phyloP scores from a whole-genome alignment of 2,888 invertebrate genomes.

The Eupeodes luniger region DNA sequence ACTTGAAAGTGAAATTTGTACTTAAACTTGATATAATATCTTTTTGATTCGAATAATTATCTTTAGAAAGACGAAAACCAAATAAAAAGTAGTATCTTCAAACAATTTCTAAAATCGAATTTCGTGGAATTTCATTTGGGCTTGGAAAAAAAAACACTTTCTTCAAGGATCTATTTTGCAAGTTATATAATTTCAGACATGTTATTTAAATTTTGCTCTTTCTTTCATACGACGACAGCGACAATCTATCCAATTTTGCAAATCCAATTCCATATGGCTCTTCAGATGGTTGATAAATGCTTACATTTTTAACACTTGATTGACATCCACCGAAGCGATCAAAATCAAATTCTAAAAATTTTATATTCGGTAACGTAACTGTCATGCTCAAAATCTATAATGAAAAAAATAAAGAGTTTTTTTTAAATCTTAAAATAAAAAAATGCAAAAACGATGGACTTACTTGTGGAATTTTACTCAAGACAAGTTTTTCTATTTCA shows the following conservation, averaged over 20 bases:
- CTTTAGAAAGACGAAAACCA: too few relatives aligned
- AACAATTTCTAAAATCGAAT: too few relatives aligned
- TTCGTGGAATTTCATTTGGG: too few relatives aligned
- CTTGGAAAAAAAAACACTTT: too few relatives aligned
- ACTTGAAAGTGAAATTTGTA: too few relatives aligned
- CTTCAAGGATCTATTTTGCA: too few relatives aligned
- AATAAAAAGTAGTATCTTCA: too few relatives aligned
- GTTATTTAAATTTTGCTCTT: too few relatives aligned
- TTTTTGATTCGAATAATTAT: too few relatives aligned
- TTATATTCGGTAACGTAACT: slow-evolving; percentile 70
- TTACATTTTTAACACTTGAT: slow-evolving; percentile 64
- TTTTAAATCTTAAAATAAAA: not conserved
- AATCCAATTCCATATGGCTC: slow-evolving; percentile 71
- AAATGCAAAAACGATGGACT: not conserved
- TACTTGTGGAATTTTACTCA: slow-evolving; percentile 75
- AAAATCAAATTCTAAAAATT: slow-evolving; percentile 73
- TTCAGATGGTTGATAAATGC: slow-evolving; percentile 61
- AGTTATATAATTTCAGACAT: too few relatives aligned
- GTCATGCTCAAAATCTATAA: slow-evolving; percentile 74
- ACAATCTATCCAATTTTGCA: slow-evolving; percentile 76
- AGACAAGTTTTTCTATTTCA: slow-evolving; percentile 65
- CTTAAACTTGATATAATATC: too few relatives aligned
- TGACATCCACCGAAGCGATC: slow-evolving; percentile 70
- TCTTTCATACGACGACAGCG: too few relatives aligned
- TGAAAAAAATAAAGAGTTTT: not conserved